A percentile compares a stretch with the other conserved stretches of the same genome.
Conservation (phyloP, 2,888 invertebrate species). For the Pharmacophagus antenor region DNA sequence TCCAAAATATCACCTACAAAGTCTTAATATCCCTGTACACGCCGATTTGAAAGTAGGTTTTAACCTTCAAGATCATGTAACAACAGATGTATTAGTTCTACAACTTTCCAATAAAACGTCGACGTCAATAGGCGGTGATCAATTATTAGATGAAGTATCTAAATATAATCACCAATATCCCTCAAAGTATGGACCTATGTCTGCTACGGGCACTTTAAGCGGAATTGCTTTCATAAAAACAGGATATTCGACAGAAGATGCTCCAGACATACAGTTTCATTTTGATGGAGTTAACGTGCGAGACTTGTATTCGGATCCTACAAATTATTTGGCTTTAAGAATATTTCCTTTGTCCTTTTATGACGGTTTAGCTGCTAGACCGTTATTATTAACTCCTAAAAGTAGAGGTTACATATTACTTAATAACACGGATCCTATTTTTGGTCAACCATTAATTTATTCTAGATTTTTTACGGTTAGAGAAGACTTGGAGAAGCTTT, state of each 20-base stretch:
- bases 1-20: conserved; percentile 75
- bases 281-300: conserved; percentile 81
- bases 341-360: conserved; percentile 83
- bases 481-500: conserved; percentile 82
- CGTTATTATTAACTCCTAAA: conserved; percentile 82
- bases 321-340: conserved; percentile 65
- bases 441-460: conserved; percentile 86
- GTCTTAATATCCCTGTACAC: conserved; percentile 77
- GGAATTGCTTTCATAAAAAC: conserved; percentile 83
- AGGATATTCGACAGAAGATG: conserved; percentile 57
- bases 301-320: conserved; percentile 82
- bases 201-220: conserved; percentile 77
- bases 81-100: conserved; percentile 78
- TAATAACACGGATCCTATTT: conserved; percentile 85
- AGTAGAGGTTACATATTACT: conserved; percentile 83
- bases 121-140: conserved; percentile 61
- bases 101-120: conserved; percentile 77
- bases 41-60: conserved; percentile 85
- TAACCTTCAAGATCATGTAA: conserved; percentile 88
- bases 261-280: conserved; percentile 85
- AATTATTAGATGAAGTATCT: conserved; percentile 65
- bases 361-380: conserved; percentile 81
- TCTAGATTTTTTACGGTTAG: conserved; percentile 84
- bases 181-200: conserved; percentile 74
- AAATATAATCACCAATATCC: conserved; percentile 60